Percentiles rank a stretch among this genome's conserved stretches.
These are phyloP conservation scores for Microtus oregoni DNA, from an alignment of 2,113 vertebrate genomes.

Conservation along the genomic window DNA sequence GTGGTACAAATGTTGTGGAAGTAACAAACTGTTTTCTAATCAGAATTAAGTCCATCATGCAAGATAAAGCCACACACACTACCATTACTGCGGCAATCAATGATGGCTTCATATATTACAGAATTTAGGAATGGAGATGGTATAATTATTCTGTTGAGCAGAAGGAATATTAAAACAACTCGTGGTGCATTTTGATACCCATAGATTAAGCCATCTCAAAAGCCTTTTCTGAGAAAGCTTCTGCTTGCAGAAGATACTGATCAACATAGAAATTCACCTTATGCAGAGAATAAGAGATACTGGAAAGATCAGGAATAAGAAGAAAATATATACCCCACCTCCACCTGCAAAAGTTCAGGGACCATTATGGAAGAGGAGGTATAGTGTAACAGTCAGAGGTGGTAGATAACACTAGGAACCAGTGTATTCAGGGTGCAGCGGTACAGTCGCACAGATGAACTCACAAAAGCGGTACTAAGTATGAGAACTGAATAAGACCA, in stretches of 20 bases:
- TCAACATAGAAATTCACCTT: background rate
- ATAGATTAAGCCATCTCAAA: too few relatives aligned
- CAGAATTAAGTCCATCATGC: background rate
- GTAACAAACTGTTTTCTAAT: background rate
- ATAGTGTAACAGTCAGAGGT: background rate
- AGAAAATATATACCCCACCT: background rate
- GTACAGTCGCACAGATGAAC: background rate
- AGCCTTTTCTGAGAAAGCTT: too few relatives aligned
- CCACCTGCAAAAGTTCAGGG: background rate
- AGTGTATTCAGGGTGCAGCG: background rate
- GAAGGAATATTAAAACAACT: too few relatives aligned
- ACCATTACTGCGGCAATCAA: background rate
- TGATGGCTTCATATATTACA: background rate
- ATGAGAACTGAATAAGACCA: background rate
- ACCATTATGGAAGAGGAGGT: background rate
- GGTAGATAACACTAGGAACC: background rate
- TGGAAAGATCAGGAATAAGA: background rate
- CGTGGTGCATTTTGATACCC: too few relatives aligned
- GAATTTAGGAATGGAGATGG: too few relatives aligned
- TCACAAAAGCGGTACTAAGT: background rate
- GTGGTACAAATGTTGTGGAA: background rate
- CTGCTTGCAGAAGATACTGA: background rate
- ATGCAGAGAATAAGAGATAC: too few relatives aligned
- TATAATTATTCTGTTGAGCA: too few relatives aligned
- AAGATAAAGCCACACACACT: background rate